Evolutionary conservation across 2,113 vertebrate genomes (phyloP).

Genomic region (Aegithalos caudatus): DNA sequence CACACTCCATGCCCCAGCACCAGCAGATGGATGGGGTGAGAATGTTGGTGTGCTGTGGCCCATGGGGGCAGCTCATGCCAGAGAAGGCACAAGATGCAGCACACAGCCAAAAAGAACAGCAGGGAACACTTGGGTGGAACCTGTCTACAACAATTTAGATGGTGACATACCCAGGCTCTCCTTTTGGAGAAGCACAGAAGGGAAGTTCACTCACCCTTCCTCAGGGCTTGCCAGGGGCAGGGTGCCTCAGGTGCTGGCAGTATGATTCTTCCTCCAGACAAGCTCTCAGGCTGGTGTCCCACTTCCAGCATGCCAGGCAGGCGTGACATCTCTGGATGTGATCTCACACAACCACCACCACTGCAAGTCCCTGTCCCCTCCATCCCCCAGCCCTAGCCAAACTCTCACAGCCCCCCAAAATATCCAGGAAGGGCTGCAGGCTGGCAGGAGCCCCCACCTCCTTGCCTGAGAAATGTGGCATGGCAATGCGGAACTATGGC

Average conservation of each 20-base stretch:
- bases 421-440: background rate
- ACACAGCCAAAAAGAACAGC: accelerated
- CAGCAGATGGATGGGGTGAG: accelerated
- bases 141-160: accelerated
- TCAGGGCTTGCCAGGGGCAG: background rate
- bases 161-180: background rate
- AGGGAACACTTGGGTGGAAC: background rate
- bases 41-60: background rate
- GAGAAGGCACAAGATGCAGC: background rate
- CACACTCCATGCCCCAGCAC: background rate
- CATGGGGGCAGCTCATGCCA: background rate
- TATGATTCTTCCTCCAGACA: accelerated
- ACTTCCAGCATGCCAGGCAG: background rate
- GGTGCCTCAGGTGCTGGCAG: background rate
- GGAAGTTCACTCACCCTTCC: background rate
- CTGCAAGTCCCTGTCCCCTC: background rate
- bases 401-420: background rate
- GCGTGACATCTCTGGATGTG: accelerated
- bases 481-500: background rate
- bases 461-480: background rate
- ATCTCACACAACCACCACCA: background rate
- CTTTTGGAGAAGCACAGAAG: background rate
- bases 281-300: accelerated
- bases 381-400: background rate
- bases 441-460: background rate